These are phyloP conservation scores for Corydoras maculifer DNA, from an alignment of 2,113 vertebrate species.

Conservation along the genomic window DNA sequence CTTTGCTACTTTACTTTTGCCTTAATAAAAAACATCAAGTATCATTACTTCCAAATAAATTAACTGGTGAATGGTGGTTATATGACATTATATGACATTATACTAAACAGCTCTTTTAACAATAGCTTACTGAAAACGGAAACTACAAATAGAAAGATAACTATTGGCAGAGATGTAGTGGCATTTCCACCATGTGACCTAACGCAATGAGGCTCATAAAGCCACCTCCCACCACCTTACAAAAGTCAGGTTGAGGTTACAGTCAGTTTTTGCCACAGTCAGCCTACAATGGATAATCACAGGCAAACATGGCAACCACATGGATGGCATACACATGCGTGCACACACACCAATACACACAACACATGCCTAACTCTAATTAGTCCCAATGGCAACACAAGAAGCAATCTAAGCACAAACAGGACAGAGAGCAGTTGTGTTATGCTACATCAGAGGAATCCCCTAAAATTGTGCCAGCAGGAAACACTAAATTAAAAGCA, in stretches of 20 bases:
- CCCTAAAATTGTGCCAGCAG: slow-evolving; percentile 21
- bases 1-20: too few relatives aligned
- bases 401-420: slow-evolving; percentile 56
- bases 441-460: slow-evolving; percentile 30
- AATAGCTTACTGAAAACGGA: slow-evolving; percentile 76
- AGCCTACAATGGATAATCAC: slow-evolving; percentile 66
- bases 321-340: slow-evolving; percentile 59
- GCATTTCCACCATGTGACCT: slow-evolving; percentile 58
- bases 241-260: slow-evolving; percentile 66
- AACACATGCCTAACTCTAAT: slow-evolving; percentile 64
- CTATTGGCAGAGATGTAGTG: slow-evolving; percentile 69
- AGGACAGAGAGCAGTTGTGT: slow-evolving; percentile 21
- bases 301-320: slow-evolving; percentile 71
- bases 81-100: not conserved
- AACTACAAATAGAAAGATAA: slow-evolving; percentile 79
- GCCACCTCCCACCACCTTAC: slow-evolving; percentile 24
- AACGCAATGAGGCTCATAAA: slow-evolving; percentile 44
- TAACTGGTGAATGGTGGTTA: too few relatives aligned
- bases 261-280: slow-evolving; percentile 66
- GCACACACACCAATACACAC: slow-evolving; percentile 40
- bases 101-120: slow-evolving; percentile 47
- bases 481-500: slow-evolving; percentile 11
- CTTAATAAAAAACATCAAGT: too few relatives aligned
- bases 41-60: too few relatives aligned
- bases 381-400: slow-evolving; percentile 61